These are phyloP conservation scores for Metellina segmentata DNA, from an alignment of 2,888 invertebrate species.

Conservation along the genomic window DNA sequence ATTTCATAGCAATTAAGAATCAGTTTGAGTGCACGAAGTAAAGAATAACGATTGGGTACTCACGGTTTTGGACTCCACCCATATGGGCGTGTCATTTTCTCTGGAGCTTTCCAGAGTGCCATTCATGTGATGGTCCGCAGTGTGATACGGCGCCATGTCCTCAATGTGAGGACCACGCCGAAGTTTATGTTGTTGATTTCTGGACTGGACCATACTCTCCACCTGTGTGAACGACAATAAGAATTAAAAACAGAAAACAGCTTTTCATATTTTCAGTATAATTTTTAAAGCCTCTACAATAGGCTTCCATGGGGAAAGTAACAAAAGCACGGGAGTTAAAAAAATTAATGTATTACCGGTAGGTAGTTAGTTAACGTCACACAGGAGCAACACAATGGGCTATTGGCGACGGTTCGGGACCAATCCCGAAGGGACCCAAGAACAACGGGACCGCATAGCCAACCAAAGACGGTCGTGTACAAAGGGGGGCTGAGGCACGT, in stretches of 20 bases:
- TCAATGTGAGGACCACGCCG: conserved; percentile 40
- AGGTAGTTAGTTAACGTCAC: too few species aligned
- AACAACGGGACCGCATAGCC: too few species aligned
- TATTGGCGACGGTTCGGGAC: too few species aligned
- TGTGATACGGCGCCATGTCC: conserved; percentile 39
- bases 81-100: conserved; percentile 34
- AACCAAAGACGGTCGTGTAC: too few species aligned
- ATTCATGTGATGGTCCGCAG: conserved; percentile 44
- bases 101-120: conserved; percentile 38
- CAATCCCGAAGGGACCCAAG: too few species aligned
- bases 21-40: too few species aligned
- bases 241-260: background rate
- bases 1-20: too few species aligned
- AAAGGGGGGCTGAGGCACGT: too few species aligned
- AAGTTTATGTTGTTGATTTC: conserved; percentile 38
- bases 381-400: too few species aligned
- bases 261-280: background rate
- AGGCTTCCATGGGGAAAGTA: background rate
- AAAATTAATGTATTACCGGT: background rate
- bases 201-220: conserved; percentile 55
- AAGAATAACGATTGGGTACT: background rate
- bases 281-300: too few species aligned
- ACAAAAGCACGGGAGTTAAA: background rate
- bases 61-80: conserved; percentile 71
- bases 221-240: conserved; percentile 21